Base-by-base conservation (phyloP, 2,888 invertebrate species). In the Andrena camellia region DNA sequence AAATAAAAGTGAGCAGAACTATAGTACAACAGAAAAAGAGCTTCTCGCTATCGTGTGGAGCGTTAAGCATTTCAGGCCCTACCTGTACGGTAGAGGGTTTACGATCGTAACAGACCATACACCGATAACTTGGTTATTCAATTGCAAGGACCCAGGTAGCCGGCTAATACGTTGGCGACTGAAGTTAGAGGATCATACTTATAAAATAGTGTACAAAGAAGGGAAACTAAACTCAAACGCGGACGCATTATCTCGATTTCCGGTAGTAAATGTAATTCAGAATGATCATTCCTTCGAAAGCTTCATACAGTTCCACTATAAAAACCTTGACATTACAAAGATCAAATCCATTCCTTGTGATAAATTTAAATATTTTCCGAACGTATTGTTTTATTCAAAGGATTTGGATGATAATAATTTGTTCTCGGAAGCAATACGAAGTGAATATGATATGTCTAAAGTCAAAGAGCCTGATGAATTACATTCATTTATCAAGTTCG, bases 91-190 rank as follows among this genome's bases (percentile, higher is more conserved):
- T 10, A 35, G 75, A 29, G 42, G 17, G 2, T 69, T 76, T n/a
- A 69, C 26, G 0, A 69, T 76, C 8, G 26, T 62, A 10, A 75
- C 76, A 23, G 71, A 78, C n/a, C 76, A 76, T 57, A 63, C 64
- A 62, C 75, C 75, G 1, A 7, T 74, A 2, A 66, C 67, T 2
- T 75, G 75, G 75, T 7, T 75, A 26, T 75, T 75, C 10, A 75
- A 75, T 60, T 75, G 74, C 13, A 81, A 81, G n/a, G 78, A 81
- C 3, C 73, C 78, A 23, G 50, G 70, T 23, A 73, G 62, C 0
- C 29, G 78, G 13, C n/a, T 81, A 29, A 63, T 78, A 64, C 64
- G 78, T 35, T 81, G 81, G 78, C 57, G 71, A 35, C 5, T 81
- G 5, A 78, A 59, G 50, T 31, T 84, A 23, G 54, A 50, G 0